Conservation (phyloP, 2,797 vertebrate species). For the Mus caroli region DNA sequence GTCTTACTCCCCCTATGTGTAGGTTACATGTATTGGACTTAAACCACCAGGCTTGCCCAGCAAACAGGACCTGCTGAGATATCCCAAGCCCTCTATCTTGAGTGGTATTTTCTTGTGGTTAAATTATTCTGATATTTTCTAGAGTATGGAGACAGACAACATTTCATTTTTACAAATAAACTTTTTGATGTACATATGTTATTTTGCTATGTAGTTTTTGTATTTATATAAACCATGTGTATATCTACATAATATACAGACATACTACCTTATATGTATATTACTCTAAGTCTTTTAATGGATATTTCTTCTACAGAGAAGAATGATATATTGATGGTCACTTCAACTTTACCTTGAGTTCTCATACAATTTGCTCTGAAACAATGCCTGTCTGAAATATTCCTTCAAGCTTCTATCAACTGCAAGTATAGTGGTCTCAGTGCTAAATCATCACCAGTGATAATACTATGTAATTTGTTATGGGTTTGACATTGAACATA, state of each 20-base stretch:
- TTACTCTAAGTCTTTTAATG: background rate
- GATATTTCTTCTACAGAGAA: background rate
- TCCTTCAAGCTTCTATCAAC: background rate
- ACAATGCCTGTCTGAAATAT: background rate
- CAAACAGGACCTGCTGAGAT: background rate
- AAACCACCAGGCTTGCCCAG: background rate
- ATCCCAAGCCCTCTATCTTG: background rate
- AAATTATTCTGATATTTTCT: conserved; percentile 34
- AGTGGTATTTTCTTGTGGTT: conserved; percentile 33
- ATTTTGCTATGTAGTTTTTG: background rate
- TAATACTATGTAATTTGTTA: conserved; percentile 40
- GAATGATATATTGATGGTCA: background rate
- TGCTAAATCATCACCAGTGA: conserved; percentile 29
- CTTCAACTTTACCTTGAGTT: conserved; percentile 39
- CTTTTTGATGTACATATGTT: background rate
- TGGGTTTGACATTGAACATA: background rate
- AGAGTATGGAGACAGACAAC: background rate
- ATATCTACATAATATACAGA: background rate
- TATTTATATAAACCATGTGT: background rate
- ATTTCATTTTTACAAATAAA: background rate
- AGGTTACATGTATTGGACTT: background rate
- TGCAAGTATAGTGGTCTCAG: conserved; percentile 25
- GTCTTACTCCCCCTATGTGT: background rate
- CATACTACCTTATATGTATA: background rate
- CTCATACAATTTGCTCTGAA: background rate